These are phyloP conservation scores for Euclidia mi DNA, from an alignment of 2,888 invertebrate genomes.

Conservation along the genomic window DNA sequence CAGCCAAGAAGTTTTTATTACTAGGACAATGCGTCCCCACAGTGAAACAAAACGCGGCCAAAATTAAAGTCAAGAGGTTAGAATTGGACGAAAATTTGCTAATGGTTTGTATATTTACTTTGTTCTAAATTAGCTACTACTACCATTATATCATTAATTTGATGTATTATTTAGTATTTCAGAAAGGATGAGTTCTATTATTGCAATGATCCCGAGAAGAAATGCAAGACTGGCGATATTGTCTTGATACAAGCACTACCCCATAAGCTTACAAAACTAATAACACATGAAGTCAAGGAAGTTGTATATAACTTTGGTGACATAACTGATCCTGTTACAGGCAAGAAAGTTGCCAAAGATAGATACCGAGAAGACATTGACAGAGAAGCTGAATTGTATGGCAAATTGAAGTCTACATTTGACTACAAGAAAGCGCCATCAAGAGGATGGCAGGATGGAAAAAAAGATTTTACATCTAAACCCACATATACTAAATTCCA, in stretches of 20 bases:
- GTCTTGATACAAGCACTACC: constrained; percentile 94
- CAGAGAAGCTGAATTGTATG: constrained; percentile 92
- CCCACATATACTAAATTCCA: constrained; percentile 95
- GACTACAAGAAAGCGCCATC: constrained; percentile 94
- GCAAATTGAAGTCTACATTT: constrained; percentile 92
- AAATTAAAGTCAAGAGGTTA: constrained; percentile 93
- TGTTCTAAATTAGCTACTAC: not conserved
- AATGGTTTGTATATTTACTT: constrained; percentile 91
- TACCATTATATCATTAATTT: not conserved
- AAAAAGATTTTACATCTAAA: constrained; percentile 94
- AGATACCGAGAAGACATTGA: constrained; percentile 94
- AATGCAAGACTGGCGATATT: constrained; percentile 95
- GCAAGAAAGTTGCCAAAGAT: constrained; percentile 93
- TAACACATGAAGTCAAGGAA: constrained; percentile 95
- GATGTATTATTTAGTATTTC: constrained; percentile 92
- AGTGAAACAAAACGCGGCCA: constrained; percentile 90
- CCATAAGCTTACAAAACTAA: constrained; percentile 92
- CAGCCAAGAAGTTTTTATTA: constrained; percentile 89
- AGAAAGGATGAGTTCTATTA: constrained; percentile 92
- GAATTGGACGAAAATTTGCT: constrained; percentile 93
- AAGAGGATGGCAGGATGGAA: constrained; percentile 95
- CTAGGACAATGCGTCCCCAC: constrained; percentile 95
- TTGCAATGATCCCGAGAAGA: constrained; percentile 94
- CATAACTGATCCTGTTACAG: constrained; percentile 95
- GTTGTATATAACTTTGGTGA: constrained; percentile 95